Conservation (phyloP, 2,113 vertebrate species). For the Psilopsiagon aurifrons region DNA sequence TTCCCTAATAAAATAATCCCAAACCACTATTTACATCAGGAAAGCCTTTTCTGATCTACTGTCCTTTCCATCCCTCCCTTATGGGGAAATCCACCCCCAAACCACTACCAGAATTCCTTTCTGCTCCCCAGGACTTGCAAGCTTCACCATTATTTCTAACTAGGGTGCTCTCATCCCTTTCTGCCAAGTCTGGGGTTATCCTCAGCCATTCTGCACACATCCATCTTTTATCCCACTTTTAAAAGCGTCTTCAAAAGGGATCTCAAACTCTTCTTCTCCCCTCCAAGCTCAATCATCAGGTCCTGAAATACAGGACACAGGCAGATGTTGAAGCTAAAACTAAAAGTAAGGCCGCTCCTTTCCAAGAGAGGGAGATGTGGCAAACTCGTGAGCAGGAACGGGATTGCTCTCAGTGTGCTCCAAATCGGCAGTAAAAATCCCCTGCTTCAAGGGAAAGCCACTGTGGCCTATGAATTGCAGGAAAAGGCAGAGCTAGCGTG, state of each 20-base stretch:
- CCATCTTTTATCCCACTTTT: neutral
- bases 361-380: conserved; percentile 27
- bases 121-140: neutral
- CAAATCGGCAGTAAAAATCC: conserved; percentile 43
- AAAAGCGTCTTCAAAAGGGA: neutral
- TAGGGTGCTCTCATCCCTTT: neutral
- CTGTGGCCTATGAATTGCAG: conserved; percentile 47
- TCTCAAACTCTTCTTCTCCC: neutral
- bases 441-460: conserved; percentile 57
- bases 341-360: neutral
- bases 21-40: neutral
- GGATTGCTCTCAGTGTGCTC: neutral
- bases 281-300: neutral
- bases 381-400: neutral
- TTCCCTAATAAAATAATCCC: neutral
- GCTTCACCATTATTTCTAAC: neutral
- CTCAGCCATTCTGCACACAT: neutral
- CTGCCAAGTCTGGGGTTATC: neutral
- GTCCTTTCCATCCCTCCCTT: neutral
- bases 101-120: neutral
- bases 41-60: neutral
- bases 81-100: neutral
- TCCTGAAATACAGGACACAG: neutral
- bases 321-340: neutral
- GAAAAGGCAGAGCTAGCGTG: conserved; percentile 49